phyloP scores from a whole-genome alignment of 2,113 vertebrate species.

The Sterrhoptilus dennistouni region DNA sequence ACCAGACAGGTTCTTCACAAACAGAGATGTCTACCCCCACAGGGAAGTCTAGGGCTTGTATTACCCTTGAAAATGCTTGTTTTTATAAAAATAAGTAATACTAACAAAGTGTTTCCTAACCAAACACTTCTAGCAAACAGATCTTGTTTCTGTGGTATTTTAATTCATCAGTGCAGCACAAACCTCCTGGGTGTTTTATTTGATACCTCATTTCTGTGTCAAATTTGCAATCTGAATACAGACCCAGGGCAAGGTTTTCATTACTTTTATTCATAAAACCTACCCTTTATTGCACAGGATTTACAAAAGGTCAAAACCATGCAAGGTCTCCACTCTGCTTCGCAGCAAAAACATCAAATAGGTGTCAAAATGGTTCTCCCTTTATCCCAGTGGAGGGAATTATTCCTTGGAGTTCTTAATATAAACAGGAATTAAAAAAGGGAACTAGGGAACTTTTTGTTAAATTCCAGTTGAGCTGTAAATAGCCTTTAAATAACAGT shows the following conservation, averaged over 20 bases:
- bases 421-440: conserved; percentile 16
- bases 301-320: background rate
- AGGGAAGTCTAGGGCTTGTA: background rate
- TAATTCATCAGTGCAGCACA: background rate
- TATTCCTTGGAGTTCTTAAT: background rate
- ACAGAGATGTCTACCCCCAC: conserved; percentile 42
- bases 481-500: background rate
- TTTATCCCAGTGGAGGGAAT: conserved; percentile 13
- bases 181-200: background rate
- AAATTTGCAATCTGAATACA: background rate
- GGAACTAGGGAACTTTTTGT: background rate
- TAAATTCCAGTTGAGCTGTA: conserved; percentile 21
- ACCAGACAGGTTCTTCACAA: conserved; percentile 14
- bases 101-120: conserved; percentile 6
- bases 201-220: background rate
- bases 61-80: conserved; percentile 30
- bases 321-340: conserved; percentile 13
- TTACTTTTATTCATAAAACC: background rate
- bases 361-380: background rate
- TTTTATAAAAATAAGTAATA: conserved; percentile 40
- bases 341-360: background rate
- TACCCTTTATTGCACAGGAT: background rate
- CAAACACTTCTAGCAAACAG: background rate
- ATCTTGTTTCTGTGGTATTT: background rate
- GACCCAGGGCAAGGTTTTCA: background rate